Evolutionary conservation across 1,140 invertebrate genomes (phyloP).

Genomic region (Scaptomyza graminum): DNA sequence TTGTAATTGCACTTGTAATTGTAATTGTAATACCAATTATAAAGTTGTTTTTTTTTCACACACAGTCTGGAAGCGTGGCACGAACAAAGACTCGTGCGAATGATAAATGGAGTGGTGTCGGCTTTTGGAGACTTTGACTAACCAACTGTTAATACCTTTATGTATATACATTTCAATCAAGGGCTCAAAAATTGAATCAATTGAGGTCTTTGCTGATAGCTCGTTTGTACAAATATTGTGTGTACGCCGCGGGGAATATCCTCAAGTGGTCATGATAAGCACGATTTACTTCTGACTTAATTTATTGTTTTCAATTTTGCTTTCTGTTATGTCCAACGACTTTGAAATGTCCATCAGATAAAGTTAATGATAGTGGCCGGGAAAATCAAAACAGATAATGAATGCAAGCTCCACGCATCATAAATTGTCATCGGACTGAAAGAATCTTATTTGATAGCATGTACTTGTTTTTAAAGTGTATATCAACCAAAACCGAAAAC

Average conservation of each 20-base stretch:
- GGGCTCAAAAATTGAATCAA: conserved; percentile 11
- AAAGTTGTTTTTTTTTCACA: conserved; percentile 40
- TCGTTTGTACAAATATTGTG: conserved; percentile 27
- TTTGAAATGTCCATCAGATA: conserved; percentile 48
- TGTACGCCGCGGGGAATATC: conserved; percentile 25
- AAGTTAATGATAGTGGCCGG: conserved; percentile 30
- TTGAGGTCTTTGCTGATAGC: conserved; percentile 18
- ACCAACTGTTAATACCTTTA: conserved; percentile 13
- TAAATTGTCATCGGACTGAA: background rate
- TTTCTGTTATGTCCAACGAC: conserved; percentile 21
- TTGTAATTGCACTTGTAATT: conserved; percentile 13
- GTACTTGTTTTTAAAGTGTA: background rate
- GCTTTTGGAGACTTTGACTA: background rate
- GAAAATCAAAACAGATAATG: conserved; percentile 11
- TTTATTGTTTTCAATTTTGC: background rate
- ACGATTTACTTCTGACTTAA: conserved; percentile 21
- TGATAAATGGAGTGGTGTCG: conserved; percentile 3
- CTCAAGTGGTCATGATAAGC: conserved; percentile 44
- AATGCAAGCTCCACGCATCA: conserved; percentile 1
- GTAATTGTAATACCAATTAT: conserved; percentile 33
- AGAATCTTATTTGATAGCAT: background rate
- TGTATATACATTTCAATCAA: conserved; percentile 12
- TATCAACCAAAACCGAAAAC: background rate
- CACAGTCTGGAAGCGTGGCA: conserved; percentile 35
- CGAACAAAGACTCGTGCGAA: conserved; percentile 20